Evolutionary conservation across 2,888 invertebrate genomes (phyloP), one percentile per base, ranked within the genome.

Genomic region (Caenorhabditis macrosperma): DNA sequence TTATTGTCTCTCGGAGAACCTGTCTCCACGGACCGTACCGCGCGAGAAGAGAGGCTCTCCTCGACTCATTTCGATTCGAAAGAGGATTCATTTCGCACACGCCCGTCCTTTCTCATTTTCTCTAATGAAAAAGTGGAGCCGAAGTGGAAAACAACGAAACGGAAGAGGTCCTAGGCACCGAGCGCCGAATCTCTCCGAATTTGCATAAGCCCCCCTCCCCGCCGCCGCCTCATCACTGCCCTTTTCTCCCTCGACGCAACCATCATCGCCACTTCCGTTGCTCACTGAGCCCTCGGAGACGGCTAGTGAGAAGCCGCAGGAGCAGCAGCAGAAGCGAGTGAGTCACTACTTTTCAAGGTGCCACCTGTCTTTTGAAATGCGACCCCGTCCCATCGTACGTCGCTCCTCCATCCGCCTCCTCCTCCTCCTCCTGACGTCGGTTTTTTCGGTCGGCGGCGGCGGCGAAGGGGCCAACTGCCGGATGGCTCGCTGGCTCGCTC

Each of bases 351-450:
- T 59, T 15, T 26, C 55, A 35, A 46, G 20, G 44, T 30, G 33
- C 46, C 60, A 61, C 60, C 60, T 61, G 60, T 61, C 60, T 61
- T n/a, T 61, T 61, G 60, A 61, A 61, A 61, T 46, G 60, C 60
- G 60, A 61, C 60, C 60, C n/a, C n/a, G n/a, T n/a, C n/a, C n/a
- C n/a, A n/a, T n/a, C 57, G 12, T 17, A 10, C 44, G 44, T 30
- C 15, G 28, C 20, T 28, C n/a, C 44, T 46, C 30, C 60, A n/a
- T n/a, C n/a, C n/a, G n/a, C n/a, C n/a, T n/a, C n/a, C n/a, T n/a
- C n/a, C n/a, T n/a, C n/a, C n/a, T n/a, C n/a, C n/a, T n/a, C n/a
- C n/a, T n/a, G n/a, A n/a, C n/a, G 57, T 59, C 17, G 20, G 20
- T 22, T 46, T 20, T 22, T 46, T 46, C 46, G 46, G 52, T 3